Conservation (phyloP, 2,797 vertebrate species). For the Sylvia borin region DNA sequence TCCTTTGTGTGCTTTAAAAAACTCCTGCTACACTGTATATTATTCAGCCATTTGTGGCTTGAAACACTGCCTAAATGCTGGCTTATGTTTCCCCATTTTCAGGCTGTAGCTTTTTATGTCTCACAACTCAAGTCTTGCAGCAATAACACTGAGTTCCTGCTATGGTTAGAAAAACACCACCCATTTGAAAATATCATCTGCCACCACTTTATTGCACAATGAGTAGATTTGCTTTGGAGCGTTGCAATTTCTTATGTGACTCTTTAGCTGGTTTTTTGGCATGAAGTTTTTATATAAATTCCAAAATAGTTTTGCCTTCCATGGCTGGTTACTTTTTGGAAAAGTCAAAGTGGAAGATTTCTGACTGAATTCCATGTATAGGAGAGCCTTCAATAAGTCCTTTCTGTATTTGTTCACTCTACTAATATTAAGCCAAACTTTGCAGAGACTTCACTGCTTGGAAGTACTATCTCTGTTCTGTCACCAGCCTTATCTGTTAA, state of each 20-base stretch:
- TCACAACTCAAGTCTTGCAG: conserved; percentile 39
- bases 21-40: background rate
- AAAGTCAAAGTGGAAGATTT: background rate
- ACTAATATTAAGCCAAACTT: background rate
- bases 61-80: conserved; percentile 39
- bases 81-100: conserved; percentile 38
- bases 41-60: conserved; percentile 44
- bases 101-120: background rate
- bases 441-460: background rate
- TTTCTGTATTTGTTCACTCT: background rate
- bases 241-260: background rate
- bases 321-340: background rate
- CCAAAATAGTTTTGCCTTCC: background rate
- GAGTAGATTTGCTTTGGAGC: background rate
- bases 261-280: background rate
- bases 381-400: background rate
- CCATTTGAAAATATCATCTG: conserved; percentile 29
- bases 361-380: background rate
- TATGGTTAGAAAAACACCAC: conserved; percentile 31
- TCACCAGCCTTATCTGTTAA: conserved; percentile 56
- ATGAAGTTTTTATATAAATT: conserved; percentile 1
- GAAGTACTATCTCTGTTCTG: conserved; percentile 32
- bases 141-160: background rate
- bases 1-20: conserved; percentile 8
- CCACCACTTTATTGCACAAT: background rate